Percentiles rank a stretch among this genome's conserved stretches.
Conservation (phyloP, 1,140 invertebrate species). For the Drosophila simulans region DNA sequence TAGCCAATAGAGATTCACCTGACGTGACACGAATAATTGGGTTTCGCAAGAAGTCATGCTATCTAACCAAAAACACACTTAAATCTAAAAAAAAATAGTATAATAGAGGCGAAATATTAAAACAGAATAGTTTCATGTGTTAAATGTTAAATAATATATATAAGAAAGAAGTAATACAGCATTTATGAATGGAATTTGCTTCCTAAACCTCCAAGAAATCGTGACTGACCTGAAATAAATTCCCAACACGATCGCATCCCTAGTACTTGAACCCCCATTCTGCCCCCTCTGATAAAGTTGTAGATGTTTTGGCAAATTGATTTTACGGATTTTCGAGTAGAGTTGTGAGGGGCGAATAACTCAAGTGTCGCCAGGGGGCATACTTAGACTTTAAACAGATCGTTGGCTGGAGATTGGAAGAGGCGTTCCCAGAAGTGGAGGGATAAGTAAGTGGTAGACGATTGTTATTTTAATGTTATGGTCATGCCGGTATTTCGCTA, state of each 20-base stretch:
- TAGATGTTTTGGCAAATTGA: slow-evolving; percentile 81
- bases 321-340: slow-evolving; percentile 69
- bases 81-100: no score
- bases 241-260: neutral
- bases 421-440: slow-evolving; percentile 35
- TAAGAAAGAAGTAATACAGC: neutral
- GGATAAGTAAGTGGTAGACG: slow-evolving; percentile 79
- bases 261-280: neutral
- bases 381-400: slow-evolving; percentile 82
- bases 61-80: no score
- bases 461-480: slow-evolving; percentile 82
- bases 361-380: slow-evolving; percentile 72
- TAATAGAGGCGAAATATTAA: no score
- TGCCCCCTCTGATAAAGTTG: slow-evolving; percentile 66
- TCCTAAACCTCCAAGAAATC: no score
- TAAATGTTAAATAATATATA: neutral
- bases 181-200: no score
- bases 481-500: slow-evolving; percentile 46
- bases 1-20: slow-evolving; percentile 9
- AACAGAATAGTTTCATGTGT: no score
- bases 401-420: slow-evolving; percentile 63
- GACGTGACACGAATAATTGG: neutral
- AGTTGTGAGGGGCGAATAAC: slow-evolving; percentile 65
- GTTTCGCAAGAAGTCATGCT: no score
- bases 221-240: neutral